Percentiles rank a stretch among this genome's conserved stretches.
These are phyloP conservation scores for Lepidothrix coronata DNA, from an alignment of 2,113 vertebrate genomes.

Conservation along the genomic window DNA sequence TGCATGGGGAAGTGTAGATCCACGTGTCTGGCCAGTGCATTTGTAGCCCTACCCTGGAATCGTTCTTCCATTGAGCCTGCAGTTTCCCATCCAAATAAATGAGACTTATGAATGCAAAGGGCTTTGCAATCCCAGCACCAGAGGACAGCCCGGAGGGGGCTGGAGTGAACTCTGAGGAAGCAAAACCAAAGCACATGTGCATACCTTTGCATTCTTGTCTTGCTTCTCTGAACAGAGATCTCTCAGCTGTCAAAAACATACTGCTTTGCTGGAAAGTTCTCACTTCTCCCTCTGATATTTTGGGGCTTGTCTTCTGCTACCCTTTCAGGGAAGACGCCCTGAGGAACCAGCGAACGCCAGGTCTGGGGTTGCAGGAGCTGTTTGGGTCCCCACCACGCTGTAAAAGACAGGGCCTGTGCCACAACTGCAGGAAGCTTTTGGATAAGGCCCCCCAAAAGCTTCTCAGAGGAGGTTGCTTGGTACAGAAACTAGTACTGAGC, in stretches of 20 bases:
- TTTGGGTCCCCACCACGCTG: not conserved
- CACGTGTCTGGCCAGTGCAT: not conserved
- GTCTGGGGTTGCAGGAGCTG: not conserved
- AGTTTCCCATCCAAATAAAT: not conserved
- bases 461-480: not conserved
- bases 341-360: not conserved
- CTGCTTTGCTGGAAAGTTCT: not conserved
- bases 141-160: not conserved
- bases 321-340: not conserved
- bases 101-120: not conserved
- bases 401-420: not conserved
- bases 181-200: rapidly evolving
- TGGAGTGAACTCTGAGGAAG: not conserved
- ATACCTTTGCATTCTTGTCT: not conserved
- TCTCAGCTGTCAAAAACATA: not conserved
- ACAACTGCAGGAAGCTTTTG: not conserved
- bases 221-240: not conserved
- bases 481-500: not conserved
- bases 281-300: not conserved
- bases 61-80: not conserved
- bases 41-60: not conserved
- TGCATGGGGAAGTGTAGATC: not conserved
- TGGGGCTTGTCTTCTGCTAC: not conserved
- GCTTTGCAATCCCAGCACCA: not conserved
- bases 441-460: not conserved